Percentiles rank a stretch among this genome's conserved stretches.
phyloP scores from a whole-genome alignment of 1,140 invertebrate species.

The Sycophila sp. region DNA sequence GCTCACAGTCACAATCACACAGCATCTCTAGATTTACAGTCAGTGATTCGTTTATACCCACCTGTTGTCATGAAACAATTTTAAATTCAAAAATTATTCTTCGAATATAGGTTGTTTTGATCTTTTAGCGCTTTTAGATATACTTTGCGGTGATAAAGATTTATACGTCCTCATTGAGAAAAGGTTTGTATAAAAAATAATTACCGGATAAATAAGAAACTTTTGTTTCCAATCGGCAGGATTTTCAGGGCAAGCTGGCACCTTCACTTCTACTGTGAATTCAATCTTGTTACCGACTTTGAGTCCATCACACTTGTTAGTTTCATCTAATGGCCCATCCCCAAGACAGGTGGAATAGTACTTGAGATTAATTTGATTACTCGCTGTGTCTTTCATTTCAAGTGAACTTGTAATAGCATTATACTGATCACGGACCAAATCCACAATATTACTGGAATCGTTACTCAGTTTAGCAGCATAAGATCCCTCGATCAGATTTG shows the following conservation, averaged over 20 bases:
- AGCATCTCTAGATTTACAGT: constrained; percentile 87
- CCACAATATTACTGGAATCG: constrained; percentile 94
- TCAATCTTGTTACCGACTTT: constrained; percentile 83
- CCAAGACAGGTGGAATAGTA: constrained; percentile 88
- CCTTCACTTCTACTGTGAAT: constrained; percentile 78
- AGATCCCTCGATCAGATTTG: constrained; percentile 82
- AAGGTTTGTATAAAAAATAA: too few relatives aligned
- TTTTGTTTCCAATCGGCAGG: constrained; percentile 80
- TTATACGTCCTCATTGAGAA: too few relatives aligned
- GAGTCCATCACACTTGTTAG: constrained; percentile 87
- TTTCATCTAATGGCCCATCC: constrained; percentile 71
- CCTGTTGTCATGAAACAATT: too few relatives aligned
- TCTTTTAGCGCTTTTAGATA: too few relatives aligned
- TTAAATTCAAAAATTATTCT: too few relatives aligned
- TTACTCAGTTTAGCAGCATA: constrained; percentile 85
- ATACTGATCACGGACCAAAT: constrained; percentile 89
- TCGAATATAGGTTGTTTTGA: too few relatives aligned
- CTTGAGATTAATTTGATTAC: constrained; percentile 79
- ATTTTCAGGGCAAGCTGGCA: constrained; percentile 79
- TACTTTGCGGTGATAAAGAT: too few relatives aligned
- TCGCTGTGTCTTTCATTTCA: constrained; percentile 92
- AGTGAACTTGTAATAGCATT: constrained; percentile 91
- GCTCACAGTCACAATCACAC: constrained; percentile 90
- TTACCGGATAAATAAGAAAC: constrained; percentile 88
- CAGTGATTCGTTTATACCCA: constrained; percentile 89